These are phyloP conservation scores for Anthopleura sola DNA, from an alignment of 64 coral and sea anemone species.

Conservation along the genomic window DNA sequence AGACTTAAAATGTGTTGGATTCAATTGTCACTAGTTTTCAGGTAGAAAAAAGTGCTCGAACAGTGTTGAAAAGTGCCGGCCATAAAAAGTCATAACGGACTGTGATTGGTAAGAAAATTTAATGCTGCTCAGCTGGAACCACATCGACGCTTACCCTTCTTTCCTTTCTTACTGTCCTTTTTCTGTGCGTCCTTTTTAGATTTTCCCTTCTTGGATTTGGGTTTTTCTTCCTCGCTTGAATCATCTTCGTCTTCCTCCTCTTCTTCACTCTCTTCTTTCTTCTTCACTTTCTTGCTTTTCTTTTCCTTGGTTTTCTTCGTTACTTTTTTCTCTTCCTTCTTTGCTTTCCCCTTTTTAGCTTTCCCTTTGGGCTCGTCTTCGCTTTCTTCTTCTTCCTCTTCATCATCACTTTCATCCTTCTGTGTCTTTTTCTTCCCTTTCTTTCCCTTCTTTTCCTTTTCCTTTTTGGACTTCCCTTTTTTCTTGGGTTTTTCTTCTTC, in stretches of 20 bases:
- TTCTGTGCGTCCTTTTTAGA: neutral
- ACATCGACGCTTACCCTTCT: neutral
- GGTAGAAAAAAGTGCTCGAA: too few species aligned
- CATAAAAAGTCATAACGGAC: too few species aligned
- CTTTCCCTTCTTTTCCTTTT: neutral
- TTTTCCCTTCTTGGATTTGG: slow-evolving; percentile 16
- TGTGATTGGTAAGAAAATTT: too few species aligned
- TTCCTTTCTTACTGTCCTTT: neutral
- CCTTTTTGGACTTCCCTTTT: slow-evolving; percentile 25
- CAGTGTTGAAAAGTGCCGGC: too few species aligned
- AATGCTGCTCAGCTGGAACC: too few species aligned
- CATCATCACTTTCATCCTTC: neutral
- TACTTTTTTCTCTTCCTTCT: neutral
- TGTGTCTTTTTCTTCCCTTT: neutral
- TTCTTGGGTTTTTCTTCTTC: slow-evolving; percentile 14
- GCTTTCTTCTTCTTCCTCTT: slow-evolving; percentile 8
- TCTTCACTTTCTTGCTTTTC: slow-evolving; percentile 30
- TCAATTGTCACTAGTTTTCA: too few species aligned
- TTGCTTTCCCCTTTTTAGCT: neutral
- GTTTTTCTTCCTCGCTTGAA: neutral
- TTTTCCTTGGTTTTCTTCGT: slow-evolving; percentile 23
- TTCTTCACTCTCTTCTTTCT: slow-evolving; percentile 6
- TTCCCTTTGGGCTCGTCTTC: slow-evolving; percentile 12
- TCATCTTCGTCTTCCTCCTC: slow-evolving; percentile 12
- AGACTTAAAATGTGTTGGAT: too few species aligned